Conservation (phyloP, 1,140 invertebrate species). For the Drosophila kurseongensis region DNA sequence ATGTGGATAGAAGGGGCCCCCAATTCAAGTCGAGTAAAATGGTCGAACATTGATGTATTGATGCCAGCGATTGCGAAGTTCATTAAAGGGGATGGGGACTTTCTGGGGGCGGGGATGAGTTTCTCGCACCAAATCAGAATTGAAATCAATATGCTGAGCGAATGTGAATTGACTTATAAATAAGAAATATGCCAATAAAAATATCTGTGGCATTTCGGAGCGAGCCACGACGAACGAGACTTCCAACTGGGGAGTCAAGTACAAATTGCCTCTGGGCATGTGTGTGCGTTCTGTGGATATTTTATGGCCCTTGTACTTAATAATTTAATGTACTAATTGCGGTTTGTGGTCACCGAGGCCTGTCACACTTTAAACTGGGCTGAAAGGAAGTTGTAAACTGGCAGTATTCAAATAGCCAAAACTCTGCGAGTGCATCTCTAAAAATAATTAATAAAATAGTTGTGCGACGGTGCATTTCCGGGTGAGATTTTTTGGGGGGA, state of each 20-base stretch:
- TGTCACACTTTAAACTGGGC: slow-evolving; percentile 62
- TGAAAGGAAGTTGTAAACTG: slow-evolving; percentile 54
- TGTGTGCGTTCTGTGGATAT: slow-evolving; percentile 40
- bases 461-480: slow-evolving; percentile 54
- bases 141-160: slow-evolving; percentile 57
- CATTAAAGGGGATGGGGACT: slow-evolving; percentile 4
- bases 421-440: slow-evolving; percentile 12
- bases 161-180: slow-evolving; percentile 77
- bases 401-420: slow-evolving; percentile 7
- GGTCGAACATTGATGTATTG: slow-evolving; percentile 69
- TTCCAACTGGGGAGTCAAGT: slow-evolving; percentile 36
- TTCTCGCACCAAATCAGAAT: slow-evolving; percentile 55
- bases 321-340: slow-evolving; percentile 75
- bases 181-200: slow-evolving; percentile 71
- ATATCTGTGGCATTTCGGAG: slow-evolving; percentile 46
- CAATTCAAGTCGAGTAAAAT: slow-evolving; percentile 26
- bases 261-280: slow-evolving; percentile 27
- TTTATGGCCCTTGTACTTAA: slow-evolving; percentile 67
- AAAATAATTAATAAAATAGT: slow-evolving; percentile 28
- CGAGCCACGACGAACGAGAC: slow-evolving; percentile 6
- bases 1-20: slow-evolving; percentile 10
- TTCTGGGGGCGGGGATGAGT: slow-evolving; percentile 10
- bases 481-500: slow-evolving; percentile 41
- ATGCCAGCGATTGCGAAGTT: slow-evolving; percentile 56
- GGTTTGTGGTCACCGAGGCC: slow-evolving; percentile 51